Evolutionary conservation across 2,797 vertebrate genomes (phyloP).

Genomic region (Fringilla coelebs): DNA sequence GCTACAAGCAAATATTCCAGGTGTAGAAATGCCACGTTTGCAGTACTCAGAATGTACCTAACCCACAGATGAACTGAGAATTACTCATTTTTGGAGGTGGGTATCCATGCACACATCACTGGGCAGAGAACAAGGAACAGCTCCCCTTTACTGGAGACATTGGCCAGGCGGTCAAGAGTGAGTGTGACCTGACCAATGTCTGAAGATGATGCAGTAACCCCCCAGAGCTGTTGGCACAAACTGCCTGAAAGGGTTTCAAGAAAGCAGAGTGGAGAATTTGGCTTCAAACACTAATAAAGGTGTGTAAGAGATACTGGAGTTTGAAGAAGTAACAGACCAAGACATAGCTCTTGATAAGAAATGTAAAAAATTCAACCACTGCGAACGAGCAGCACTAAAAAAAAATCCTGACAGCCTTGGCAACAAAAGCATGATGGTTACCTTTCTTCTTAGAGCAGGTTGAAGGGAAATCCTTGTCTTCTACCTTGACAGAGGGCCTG

Average conservation of each 20-base stretch:
- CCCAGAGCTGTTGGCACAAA: background rate
- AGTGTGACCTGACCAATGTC: background rate
- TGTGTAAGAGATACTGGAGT: background rate
- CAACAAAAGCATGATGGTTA: conserved; percentile 46
- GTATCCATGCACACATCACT: background rate
- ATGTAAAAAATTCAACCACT: background rate
- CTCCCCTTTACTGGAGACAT: background rate
- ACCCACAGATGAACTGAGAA: background rate
- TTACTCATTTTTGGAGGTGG: background rate
- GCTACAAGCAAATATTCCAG: background rate
- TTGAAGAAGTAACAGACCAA: background rate
- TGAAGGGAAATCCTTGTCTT: conserved; percentile 97
- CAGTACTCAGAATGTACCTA: background rate
- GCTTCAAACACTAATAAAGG: background rate
- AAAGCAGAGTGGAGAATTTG: background rate
- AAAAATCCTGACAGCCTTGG: background rate
- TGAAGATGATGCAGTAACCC: background rate
- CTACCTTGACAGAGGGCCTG: conserved; percentile 93
- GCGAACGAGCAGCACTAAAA: background rate
- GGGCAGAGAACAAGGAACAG: background rate
- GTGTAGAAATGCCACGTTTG: background rate
- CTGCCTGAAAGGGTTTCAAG: background rate
- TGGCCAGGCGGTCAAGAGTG: background rate
- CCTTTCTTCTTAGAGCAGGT: conserved; percentile 99
- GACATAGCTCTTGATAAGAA: background rate